Base-by-base conservation (phyloP, 92 coral and sea anemone genomes). In the Muricea muricata region DNA sequence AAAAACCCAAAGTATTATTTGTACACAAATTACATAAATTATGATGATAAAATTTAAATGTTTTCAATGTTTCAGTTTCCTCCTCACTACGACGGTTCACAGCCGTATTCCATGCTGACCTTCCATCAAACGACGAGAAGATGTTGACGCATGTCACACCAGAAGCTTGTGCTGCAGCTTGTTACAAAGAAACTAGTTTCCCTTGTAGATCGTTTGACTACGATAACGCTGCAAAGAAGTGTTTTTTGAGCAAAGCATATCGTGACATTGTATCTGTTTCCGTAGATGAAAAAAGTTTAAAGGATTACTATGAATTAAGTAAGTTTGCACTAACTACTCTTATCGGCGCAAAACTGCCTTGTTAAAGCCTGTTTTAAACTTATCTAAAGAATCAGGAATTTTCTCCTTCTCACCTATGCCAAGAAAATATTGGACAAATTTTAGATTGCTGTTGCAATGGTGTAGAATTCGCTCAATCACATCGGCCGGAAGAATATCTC, bases 171-270 rank as follows among this genome's bases (percentile, higher is more conserved):
- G 99, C 99, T 32, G 71, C 39, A 29, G 89, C 89, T 30, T 96
- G 99, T 82, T 91, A 88, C 65, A 52, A 83, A 67, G 99, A 96
- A 73, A 12, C 89, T 9, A 23, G 91, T 21, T 93, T 96, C 68
- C 92, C 93, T 4, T 96, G 99, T 73, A 87, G 99, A 66, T 96
- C 99, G 3, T 96, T 93, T 52, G 99, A 96, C 81, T 94, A 92
- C 58, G 90, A 92, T 42, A 88, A 79, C 82, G 72, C 82, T 29
- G 78, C 75, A 0, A 73, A 67, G 65, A 92, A 73, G 54, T 96
- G 99, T 54, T 90, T 92, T 46, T 86, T 93, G 28, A 96, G 99
- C 65, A 81, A 67, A 55, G 90, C 88, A n/a, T 79, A 85, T 20
- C 90, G 91, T 2, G 84, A 67, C 65, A 68, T 63, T 13, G 85